These are phyloP conservation scores for Enteromius unitaeniatus DNA, from an alignment of 2,797 vertebrate species.

Conservation along the genomic window DNA sequence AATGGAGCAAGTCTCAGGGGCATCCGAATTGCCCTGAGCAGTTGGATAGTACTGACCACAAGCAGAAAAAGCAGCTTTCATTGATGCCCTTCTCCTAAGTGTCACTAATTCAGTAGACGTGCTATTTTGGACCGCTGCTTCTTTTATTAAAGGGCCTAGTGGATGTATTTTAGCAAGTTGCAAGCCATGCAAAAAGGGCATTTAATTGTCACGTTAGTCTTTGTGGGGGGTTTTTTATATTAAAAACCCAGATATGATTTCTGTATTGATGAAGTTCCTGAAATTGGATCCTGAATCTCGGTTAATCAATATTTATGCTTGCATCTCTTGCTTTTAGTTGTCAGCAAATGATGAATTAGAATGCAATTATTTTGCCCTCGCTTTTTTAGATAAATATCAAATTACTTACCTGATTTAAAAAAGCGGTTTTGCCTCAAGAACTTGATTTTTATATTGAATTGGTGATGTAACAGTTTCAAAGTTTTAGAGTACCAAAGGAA, in stretches of 20 bases:
- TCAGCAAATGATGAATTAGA: constrained; percentile 1
- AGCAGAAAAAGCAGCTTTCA: constrained; percentile 7
- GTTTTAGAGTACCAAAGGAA: background rate
- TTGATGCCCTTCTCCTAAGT: constrained; percentile 19
- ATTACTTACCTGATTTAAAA: background rate
- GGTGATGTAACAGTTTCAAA: background rate
- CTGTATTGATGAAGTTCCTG: background rate
- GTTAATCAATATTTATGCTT: constrained; percentile 23
- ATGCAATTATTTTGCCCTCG: background rate
- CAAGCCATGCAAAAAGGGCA: background rate
- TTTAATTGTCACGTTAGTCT: background rate
- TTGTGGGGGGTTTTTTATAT: background rate
- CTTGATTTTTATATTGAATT: background rate
- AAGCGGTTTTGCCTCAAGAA: background rate
- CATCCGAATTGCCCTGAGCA: constrained; percentile 43
- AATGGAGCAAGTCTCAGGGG: constrained; percentile 53
- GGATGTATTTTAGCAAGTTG: background rate
- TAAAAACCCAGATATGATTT: constrained; percentile 13
- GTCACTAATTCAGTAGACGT: constrained; percentile 37
- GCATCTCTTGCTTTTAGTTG: background rate
- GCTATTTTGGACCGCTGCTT: background rate
- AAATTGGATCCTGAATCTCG: constrained; percentile 15
- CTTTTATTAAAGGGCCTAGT: background rate
- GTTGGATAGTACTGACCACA: constrained; percentile 28
- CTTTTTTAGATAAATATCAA: background rate